Base-by-base conservation (phyloP, 2,113 vertebrate species). In the Chaenogobius annularis region DNA sequence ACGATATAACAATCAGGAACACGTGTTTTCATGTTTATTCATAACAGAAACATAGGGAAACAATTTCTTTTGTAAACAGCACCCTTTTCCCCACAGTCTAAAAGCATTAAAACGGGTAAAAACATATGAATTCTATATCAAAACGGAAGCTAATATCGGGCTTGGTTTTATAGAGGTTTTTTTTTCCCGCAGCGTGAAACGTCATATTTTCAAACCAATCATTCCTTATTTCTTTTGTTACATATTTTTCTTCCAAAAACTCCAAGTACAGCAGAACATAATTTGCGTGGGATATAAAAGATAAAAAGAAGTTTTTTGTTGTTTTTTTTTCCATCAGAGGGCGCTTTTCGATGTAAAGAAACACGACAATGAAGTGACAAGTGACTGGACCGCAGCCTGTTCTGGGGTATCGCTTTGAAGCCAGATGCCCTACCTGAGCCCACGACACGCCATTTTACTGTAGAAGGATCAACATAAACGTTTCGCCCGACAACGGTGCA, bases 41-140 rank as follows among this genome's bases (percentile, higher is more conserved):
- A 35, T 37, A 35, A 62, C 31, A 63, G 35, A 37, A 63, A 40
- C 61, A 61, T 61, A 11, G 61, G 31, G 17, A 63, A 63, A 63
- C 9, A 37, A 6, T 10, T 35, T n/a, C n/a, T n/a, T n/a, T 37
- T 40, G 61, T 63, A 63, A 63, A 63, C 61, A 63, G 61, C 17
- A 40, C 35, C 26, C 7, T 61, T n/a, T 31, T n/a, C 20, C 61
- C 55, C 20, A 58, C 31, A 63, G 61, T n/a, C 61, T 63, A 63
- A 63, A 63, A 63, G 31, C 35, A 63, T 1, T 63, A 10, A 63
- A 63, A 40, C 40, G 31, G 13, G 3, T 63, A n/a, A 63, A 43
- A 40, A 40, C 61, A n/a, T 37, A 17, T 35, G 26, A 19, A 19
- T 37, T 37, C 31, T n/a, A 19, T 63, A 63, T 63, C 50, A 63